Evolutionary conservation across 2,888 invertebrate genomes (phyloP).

Genomic region (Spialia ferax): DNA sequence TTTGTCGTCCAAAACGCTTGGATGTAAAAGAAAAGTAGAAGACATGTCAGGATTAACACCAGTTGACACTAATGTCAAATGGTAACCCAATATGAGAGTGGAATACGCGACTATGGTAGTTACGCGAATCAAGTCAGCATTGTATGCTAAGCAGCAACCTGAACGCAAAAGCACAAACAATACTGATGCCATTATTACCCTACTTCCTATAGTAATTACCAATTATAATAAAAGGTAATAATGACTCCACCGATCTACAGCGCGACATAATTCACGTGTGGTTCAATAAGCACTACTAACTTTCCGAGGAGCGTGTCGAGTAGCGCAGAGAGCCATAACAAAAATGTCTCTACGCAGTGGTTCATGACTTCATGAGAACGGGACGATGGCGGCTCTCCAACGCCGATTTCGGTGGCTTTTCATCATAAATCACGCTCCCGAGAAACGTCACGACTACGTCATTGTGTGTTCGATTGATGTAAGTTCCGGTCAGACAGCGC

Average conservation of each 20-base stretch:
- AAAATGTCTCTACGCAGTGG: constrained; percentile 56
- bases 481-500: constrained; percentile 22
- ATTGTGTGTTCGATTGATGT: constrained; percentile 7
- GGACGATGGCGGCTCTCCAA: not conserved
- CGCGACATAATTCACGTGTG: not conserved
- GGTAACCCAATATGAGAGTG: no score
- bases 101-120: not conserved
- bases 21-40: no score
- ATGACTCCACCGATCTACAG: not conserved
- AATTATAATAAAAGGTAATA: no score
- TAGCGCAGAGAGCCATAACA: constrained; percentile 61
- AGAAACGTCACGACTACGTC: constrained; percentile 25
- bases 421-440: constrained; percentile 14
- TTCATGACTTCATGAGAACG: constrained; percentile 54
- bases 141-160: constrained; percentile 41
- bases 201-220: not conserved
- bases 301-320: constrained; percentile 57
- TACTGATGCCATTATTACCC: constrained; percentile 5
- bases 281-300: constrained; percentile 58
- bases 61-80: no score
- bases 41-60: no score
- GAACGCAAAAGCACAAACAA: not conserved
- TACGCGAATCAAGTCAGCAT: constrained; percentile 34
- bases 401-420: not conserved
- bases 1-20: not conserved